Base-by-base conservation (phyloP, 2,888 invertebrate species). In the Eristalis intricaria region DNA sequence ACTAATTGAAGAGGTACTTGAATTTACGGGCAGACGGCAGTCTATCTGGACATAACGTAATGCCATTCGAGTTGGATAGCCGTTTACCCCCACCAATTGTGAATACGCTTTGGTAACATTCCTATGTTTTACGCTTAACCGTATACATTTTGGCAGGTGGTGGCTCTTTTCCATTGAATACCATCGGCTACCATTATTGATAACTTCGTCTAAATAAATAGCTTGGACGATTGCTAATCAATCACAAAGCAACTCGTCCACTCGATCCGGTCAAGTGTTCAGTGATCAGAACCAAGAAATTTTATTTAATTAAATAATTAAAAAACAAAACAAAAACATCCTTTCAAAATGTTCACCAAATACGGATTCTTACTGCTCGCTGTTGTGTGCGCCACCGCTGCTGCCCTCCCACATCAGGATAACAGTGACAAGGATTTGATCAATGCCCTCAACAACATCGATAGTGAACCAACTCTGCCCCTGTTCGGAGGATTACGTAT, bases 391-490 rank as follows among this genome's bases (percentile, higher is more conserved):
- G 85, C 82, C 89, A 90, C 90, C 70, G 90, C 91, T 79, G 81
- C 89, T 69, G 92, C 92, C 35, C 84, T 92, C 81, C 92, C 92
- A 68, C 91, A 92, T 89, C 92, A 92, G 91, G 92, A 92, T 90
- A 90, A 85, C 84, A 91, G 90, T 89, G 92, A 94, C 90, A 91
- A 92, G 89, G 92, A 94, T 89, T 90, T 94, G 89, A 91, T 94
- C 76, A 90, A 92, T 76, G 91, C 93, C 89, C 91, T 94, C 56
- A 93, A 94, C 83, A 91, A 91, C 86, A 90, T 94, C 81, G 94
- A 94, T 88, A 91, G 89, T 22, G 92, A 93, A 88, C 90, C 92
- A 68, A 91, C 92, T 7, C 88, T 94, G 40, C 90, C 92, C 26
- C 85, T 94, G 43, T 91, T 94, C 80, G 94, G 93, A 80, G 94